Evolutionary conservation across 2,113 vertebrate genomes (phyloP), one percentile per base, ranked within the genome.

Genomic region (Pseudonaja textilis): DNA sequence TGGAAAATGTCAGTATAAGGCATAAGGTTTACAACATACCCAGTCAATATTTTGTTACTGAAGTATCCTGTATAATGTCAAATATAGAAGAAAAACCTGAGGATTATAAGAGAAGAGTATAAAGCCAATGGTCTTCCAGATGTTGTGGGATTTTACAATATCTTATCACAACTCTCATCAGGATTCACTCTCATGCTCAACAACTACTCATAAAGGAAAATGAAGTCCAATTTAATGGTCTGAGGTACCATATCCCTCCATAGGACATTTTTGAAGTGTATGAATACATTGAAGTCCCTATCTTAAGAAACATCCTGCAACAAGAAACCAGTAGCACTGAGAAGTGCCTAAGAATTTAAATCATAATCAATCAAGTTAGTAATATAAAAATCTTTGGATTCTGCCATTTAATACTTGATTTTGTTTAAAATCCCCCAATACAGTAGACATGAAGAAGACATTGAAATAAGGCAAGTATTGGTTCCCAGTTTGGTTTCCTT

Each of bases 391-490:
- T 96, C 97, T 97, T 97, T 96, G 97, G 89, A 96, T 95, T 95
- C 91, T 57, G 94, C 91, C 94, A 92, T 88, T 94, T 91, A 93
- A 93, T 94, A 94, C 64, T 94, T 47, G 85, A 64, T 92, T 94
- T 93, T 94, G 95, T 96, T 59, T 92, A 87, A 92, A 96, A 95
- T 93, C 95, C 93, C 93, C 91, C 88, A 11, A 93, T 96, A 96
- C 95, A 97, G 95, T 96, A 97, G 97, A 97, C 97, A 96, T 95
- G 95, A 95, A 95, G 97, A 92, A 93, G 94, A 93, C 92, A 96
- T 93, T 95, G 95, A 95, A 96, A 95, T 42, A n/a, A 56, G 96
- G 91, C 91, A 92, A 87, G 34, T 57, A 92, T 94, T 94, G 89
- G 61, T 69, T 96, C 90, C 16, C 74, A 88, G 92, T 61, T 61